Evolutionary conservation across 2,113 vertebrate species (phyloP), one percentile per base, ranked within the genome.

Genomic region (Plestiodon gilberti): DNA sequence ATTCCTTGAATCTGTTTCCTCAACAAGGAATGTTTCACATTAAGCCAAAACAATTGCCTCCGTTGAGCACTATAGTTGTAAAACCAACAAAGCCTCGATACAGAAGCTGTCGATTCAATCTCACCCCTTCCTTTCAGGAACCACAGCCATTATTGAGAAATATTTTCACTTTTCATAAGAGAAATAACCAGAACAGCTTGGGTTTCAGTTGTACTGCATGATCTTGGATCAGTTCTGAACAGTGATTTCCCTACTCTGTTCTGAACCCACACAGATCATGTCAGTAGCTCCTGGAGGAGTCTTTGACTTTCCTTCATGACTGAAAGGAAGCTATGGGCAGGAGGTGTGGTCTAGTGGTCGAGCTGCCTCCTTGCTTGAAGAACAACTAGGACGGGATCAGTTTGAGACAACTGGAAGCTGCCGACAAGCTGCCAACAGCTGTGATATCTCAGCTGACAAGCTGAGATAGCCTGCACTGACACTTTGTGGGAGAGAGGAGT

Each of bases 1-100:
- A 74, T 52, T 25, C 64, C 84, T 84, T 64, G 52, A 81, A 85
- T 77, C 57, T 0, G 0, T 80, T 90, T 90, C 78, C 67, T 76
- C 65, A 82, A 65, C 5, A 87, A 25, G 7, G 38, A 64, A 15
- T 0, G 0, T 75, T 91, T 70, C 18, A 0, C 1, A 25, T 30
- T n/a, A 69, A 62, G 69, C 1, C 70, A 83, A 57, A 62, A 38
- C 3, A 88, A 81, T 7, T 1, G n/a, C 43, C 28, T 83, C 87
- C 10, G 0, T 18, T 80, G 22, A 85, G 10, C 14, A n/a, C 17
- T 87, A 4, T 18, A 69, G 77, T 79, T 70, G 43, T 25, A 64
- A 80, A 81, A 61, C 9, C 20, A 61, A 55, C 3, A 1, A 20
- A 81, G 6, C 23, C 7, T 57, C 3, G 1, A 9, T 43, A 33